Conservation (phyloP, 2,888 invertebrate species). For the Eupithecia tripunctaria region DNA sequence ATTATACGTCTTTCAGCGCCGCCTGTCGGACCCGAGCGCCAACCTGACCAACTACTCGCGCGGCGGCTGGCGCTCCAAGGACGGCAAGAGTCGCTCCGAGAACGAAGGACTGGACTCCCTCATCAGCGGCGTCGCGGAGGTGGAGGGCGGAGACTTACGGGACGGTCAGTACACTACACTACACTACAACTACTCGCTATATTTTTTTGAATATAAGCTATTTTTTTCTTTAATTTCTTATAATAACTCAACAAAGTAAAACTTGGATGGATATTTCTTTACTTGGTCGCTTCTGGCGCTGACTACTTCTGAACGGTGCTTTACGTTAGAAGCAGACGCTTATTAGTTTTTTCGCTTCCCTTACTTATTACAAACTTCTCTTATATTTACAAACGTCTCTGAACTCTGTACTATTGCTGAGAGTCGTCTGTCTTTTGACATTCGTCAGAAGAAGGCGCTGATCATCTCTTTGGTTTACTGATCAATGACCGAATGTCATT, state of each 20-base stretch:
- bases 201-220: not conserved
- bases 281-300: not conserved
- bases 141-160: conserved; percentile 96
- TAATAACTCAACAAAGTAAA: not conserved
- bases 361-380: not conserved
- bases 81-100: conserved; percentile 93
- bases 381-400: too few relatives aligned
- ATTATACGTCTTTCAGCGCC: conserved; percentile 80
- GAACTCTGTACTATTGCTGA: too few relatives aligned
- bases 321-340: not conserved
- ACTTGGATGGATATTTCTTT: not conserved
- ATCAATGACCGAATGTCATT: too few relatives aligned
- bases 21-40: conserved; percentile 96
- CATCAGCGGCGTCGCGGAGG: conserved; percentile 93
- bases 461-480: too few relatives aligned
- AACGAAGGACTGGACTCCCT: conserved; percentile 95
- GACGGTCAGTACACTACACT: conserved; percentile 50
- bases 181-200: not conserved
- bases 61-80: conserved; percentile 90
- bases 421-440: too few relatives aligned
- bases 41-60: conserved; percentile 94
- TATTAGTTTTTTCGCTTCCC: not conserved
- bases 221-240: not conserved
- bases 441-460: too few relatives aligned
- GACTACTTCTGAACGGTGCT: not conserved